Base-by-base conservation (phyloP, 37 sponge, comb jelly and placozoan genomes). In the Dysidea cf. avara region DNA sequence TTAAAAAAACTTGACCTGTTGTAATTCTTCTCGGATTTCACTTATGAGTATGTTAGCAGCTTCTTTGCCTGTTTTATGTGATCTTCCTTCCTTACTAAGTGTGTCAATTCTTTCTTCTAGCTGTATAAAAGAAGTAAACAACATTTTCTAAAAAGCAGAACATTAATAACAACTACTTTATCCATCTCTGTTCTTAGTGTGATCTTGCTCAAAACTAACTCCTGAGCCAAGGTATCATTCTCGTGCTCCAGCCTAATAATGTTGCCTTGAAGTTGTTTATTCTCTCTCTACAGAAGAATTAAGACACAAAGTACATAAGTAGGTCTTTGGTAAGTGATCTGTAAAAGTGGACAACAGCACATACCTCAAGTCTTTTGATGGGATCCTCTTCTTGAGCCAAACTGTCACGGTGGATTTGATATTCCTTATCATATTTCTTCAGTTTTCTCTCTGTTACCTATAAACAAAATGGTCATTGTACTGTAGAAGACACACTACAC, bases 101-200 rank as follows among this genome's bases (percentile, higher is more conserved):
- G 69, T 64, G 73, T 92, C 93, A 56, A 92, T 80, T 53, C 80
- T 87, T 68, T 87, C 89, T 47, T 92, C 93, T 25, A 92, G 77
- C 93, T 92, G 60, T 6, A 56, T 30, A 57, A 43, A 21, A 69
- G n/a, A n/a, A n/a, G n/a, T n/a, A n/a, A n/a, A n/a, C n/a, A n/a
- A n/a, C n/a, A n/a, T n/a, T n/a, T n/a, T n/a, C n/a, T n/a, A n/a
- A n/a, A n/a, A n/a, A n/a, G n/a, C n/a, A n/a, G n/a, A n/a, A n/a
- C n/a, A n/a, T n/a, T n/a, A n/a, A n/a, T n/a, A n/a, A n/a, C n/a
- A n/a, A n/a, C n/a, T 40, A 92, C 93, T 68, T 77, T 78, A 54
- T 96, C 94, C 94, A 96, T 90, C 33, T 96, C 91, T 49, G 49
- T 73, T 67, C 97, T 83, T 40, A 96, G 75, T 40, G 65, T 71